A percentile compares a stretch with the other conserved stretches of the same genome.
These are phyloP conservation scores for Agrochola lychnidis DNA, from an alignment of 2,888 invertebrate species.

Conservation along the genomic window DNA sequence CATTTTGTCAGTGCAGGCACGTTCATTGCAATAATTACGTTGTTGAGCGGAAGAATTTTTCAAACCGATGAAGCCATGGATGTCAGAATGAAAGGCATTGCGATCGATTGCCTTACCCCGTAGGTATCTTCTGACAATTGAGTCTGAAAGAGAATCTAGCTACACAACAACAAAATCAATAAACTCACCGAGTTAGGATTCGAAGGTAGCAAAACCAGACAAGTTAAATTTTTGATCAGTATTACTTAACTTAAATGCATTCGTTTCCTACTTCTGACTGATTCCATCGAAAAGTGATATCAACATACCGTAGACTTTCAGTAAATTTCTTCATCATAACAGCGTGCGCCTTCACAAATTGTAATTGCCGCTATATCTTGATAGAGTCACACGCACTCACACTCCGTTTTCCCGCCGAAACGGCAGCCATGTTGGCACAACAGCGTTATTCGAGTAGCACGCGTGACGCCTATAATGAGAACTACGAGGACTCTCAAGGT, in stretches of 20 bases:
- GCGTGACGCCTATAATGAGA: constrained; percentile 83
- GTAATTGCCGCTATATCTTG: constrained; percentile 62
- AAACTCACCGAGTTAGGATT: background rate
- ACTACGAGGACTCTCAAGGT: constrained; percentile 73
- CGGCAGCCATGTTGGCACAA: constrained; percentile 77
- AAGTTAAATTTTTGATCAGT: background rate
- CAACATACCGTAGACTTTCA: background rate
- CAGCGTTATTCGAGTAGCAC: constrained; percentile 78
- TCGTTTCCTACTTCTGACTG: background rate
- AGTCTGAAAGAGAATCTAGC: background rate
- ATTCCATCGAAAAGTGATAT: background rate
- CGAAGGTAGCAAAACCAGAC: background rate
- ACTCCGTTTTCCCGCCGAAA: constrained; percentile 63
- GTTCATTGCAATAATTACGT: background rate
- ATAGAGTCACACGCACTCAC: constrained; percentile 55
- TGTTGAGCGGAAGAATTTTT: background rate
- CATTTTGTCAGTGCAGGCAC: background rate
- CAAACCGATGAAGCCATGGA: background rate
- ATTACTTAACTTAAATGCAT: background rate
- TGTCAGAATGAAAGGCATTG: background rate
- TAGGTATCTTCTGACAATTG: background rate
- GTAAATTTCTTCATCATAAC: constrained; percentile 13
- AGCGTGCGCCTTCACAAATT: constrained; percentile 33
- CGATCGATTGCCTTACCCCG: background rate
- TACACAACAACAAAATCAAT: background rate